Conservation (phyloP, 1,140 invertebrate genomes). For the Eulimnadia texana region DNA sequence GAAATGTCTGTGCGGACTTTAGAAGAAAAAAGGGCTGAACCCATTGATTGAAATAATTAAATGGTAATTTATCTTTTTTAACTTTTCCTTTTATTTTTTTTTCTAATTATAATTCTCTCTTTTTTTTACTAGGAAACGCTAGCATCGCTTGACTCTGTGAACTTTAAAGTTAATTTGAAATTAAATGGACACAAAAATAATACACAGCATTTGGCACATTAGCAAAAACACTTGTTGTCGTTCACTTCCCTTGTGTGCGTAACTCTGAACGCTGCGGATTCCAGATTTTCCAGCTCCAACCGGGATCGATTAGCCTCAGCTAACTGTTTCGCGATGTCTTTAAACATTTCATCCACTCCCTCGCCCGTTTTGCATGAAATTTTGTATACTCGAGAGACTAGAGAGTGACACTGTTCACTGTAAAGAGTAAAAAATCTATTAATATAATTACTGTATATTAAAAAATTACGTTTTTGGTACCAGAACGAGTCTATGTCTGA, state of each 20-base stretch:
- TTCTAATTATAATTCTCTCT: not conserved
- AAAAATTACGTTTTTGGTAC: too few species aligned
- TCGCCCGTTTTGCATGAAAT: constrained; percentile 79
- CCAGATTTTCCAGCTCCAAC: constrained; percentile 41
- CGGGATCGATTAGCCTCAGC: constrained; percentile 61
- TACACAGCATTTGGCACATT: not conserved
- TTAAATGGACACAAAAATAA: not conserved
- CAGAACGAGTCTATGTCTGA: constrained; percentile 81
- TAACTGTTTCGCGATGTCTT: constrained; percentile 63
- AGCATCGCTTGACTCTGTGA: not conserved
- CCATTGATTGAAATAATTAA: not conserved
- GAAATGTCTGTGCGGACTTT: too few species aligned
- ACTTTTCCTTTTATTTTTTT: not conserved
- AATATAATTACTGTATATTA: not conserved
- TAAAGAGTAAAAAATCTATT: constrained; percentile 23
- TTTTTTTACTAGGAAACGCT: not conserved
- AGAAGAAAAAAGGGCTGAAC: not conserved
- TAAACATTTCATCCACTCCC: constrained; percentile 80
- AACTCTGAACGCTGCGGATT: not conserved
- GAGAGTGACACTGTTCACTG: constrained; percentile 79
- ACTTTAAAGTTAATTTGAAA: not conserved
- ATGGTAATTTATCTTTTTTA: not conserved
- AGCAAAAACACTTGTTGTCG: constrained; percentile 1
- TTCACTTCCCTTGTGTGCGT: not conserved
- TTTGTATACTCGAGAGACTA: constrained; percentile 74